Percentiles rank a stretch among this genome's conserved stretches.
phyloP scores from a whole-genome alignment of 2,888 invertebrate species.

The Erpobdella octoculata region DNA sequence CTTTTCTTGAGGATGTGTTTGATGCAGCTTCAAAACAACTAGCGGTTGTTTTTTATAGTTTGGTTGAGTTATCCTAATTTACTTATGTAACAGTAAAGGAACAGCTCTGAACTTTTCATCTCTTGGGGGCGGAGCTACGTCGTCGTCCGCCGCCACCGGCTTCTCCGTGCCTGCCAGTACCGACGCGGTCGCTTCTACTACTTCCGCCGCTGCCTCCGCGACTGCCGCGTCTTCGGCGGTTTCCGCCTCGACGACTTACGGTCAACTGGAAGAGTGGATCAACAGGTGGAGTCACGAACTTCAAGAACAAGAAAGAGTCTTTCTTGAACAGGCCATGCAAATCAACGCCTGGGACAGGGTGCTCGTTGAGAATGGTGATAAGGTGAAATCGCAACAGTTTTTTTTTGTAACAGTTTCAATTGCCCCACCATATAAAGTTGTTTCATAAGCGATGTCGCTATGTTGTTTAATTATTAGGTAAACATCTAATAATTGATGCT shows the following conservation, averaged over 20 bases:
- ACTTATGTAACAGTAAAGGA: background rate
- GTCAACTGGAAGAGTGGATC: slow-evolving; percentile 78
- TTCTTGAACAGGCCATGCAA: slow-evolving; percentile 85
- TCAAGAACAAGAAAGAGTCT: slow-evolving; percentile 83
- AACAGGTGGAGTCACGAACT: slow-evolving; percentile 88
- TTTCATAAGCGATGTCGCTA: background rate
- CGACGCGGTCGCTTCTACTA: slow-evolving; percentile 10
- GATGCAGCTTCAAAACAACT: too few relatives aligned
- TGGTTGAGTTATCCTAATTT: background rate
- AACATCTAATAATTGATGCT: background rate
- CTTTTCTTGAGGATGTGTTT: too few relatives aligned
- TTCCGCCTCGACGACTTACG: slow-evolving; percentile 61
- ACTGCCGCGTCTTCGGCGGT: background rate
- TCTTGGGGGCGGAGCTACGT: background rate
- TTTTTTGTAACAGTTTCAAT: background rate
- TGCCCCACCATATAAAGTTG: background rate
- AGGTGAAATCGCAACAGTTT: slow-evolving; percentile 56
- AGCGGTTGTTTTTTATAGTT: too few relatives aligned
- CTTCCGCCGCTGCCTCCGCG: background rate
- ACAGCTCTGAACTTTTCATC: too few relatives aligned
- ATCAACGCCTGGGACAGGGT: slow-evolving; percentile 90
- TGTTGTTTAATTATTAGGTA: background rate
- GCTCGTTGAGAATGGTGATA: slow-evolving; percentile 81
- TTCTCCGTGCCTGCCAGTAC: background rate
- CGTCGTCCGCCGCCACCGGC: background rate